These are phyloP conservation scores for Eledone cirrhosa DNA, from an alignment of 2,888 invertebrate species.

Conservation along the genomic window DNA sequence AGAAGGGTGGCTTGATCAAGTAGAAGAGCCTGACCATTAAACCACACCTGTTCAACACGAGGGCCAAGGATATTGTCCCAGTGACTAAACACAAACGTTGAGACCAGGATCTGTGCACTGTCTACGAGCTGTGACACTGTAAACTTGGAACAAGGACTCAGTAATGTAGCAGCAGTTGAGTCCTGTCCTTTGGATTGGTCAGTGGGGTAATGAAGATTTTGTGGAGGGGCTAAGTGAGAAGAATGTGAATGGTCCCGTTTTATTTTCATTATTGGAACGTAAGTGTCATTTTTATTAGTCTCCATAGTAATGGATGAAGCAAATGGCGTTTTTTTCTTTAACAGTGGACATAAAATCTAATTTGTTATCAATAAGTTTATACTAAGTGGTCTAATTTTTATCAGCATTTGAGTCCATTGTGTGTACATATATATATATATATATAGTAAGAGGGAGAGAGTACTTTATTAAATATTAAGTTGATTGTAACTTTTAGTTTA, in stretches of 20 bases:
- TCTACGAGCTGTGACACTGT: conserved; percentile 45
- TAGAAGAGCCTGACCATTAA: conserved; percentile 39
- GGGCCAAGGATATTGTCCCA: conserved; percentile 66
- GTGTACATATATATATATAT: too few species aligned
- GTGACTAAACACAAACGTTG: conserved; percentile 53
- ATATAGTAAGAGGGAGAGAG: too few species aligned
- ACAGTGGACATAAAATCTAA: too few species aligned
- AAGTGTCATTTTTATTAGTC: neutral
- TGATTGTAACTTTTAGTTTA: too few species aligned
- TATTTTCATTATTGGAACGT: neutral
- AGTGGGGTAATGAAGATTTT: neutral
- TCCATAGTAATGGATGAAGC: neutral
- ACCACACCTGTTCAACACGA: conserved; percentile 60
- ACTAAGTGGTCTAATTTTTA: too few species aligned
- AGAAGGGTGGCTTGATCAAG: conserved; percentile 45
- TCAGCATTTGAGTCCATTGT: too few species aligned
- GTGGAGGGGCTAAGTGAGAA: neutral
- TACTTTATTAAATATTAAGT: too few species aligned
- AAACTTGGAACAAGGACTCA: conserved; percentile 57
- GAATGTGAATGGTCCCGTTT: neutral
- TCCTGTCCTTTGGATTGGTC: neutral
- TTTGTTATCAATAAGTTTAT: too few species aligned
- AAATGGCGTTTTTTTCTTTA: too few species aligned
- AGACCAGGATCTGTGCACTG: conserved; percentile 40
- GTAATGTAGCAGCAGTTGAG: conserved; percentile 39